Evolutionary conservation across 1,140 invertebrate genomes (phyloP), one percentile per base, ranked within the genome.

Genomic region (Dolichoris vasculosae): DNA sequence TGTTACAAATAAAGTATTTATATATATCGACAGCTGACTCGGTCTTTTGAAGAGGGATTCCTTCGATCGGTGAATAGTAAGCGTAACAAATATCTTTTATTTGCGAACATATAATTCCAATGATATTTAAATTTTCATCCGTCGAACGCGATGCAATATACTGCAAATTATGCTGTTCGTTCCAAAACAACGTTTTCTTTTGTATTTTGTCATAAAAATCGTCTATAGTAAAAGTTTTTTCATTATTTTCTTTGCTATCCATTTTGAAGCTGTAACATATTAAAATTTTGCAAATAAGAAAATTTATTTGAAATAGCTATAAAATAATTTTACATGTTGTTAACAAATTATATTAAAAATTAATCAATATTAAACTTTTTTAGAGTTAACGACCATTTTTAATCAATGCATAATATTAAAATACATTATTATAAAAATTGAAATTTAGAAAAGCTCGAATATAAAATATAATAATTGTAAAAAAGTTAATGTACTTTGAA

Each of bases 1-100:
- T 93, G 46, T 93, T 93, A 0, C 92, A 86, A 26, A 91, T 35
- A 17, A 93, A 76, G 51, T 90, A 92, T 55, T 90, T 91, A 23
- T 88, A 92, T 15, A 73, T 75, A 2, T 87, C 35, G 17, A 91
- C 82, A 55, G 89, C 89, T 55, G 73, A 85, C 38, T 69, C 17
- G 82, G 88, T 87, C 15, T 88, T 71, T 9, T 85, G 30, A 8
- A 87, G 15, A 79, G 83, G 38, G 46, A 83, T 82, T 69, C 84
- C 64, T 69, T 86, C 20, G 46, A 59, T 73, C 7, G 85, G 86
- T 43, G 90, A 85, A 9, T 79, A n/a, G 15, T 23, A 87, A 3
- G 51, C 26, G 43, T 87, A 30, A 71, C 87, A 89, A 80, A 90
- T 88, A 9, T 82, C 55, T 30, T 48, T 11, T 4, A 93, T 51